These are phyloP conservation scores for Nesometra sesokonis DNA, from an alignment of 35 echinoderm and acorn worm genomes.

Conservation along the genomic window DNA sequence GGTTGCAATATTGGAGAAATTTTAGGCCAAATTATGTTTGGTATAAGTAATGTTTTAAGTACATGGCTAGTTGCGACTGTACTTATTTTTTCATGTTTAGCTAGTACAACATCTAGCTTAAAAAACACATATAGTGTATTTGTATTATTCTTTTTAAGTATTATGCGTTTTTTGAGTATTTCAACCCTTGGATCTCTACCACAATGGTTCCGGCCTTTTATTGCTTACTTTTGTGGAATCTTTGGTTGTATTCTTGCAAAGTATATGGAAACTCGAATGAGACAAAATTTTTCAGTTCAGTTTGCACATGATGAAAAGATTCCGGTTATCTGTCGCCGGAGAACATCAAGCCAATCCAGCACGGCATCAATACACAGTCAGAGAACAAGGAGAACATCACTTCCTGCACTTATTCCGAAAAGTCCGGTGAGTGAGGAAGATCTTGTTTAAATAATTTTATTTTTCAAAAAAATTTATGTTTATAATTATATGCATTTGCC, in stretches of 20 bases:
- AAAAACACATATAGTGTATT: slow-evolving; percentile 67
- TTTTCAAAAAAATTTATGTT: too few species aligned
- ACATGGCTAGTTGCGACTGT: slow-evolving; percentile 74
- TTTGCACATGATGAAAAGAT: slow-evolving; percentile 85
- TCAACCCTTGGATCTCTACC: slow-evolving; percentile 71
- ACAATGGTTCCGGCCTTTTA: slow-evolving; percentile 70
- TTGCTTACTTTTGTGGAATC: slow-evolving; percentile 96
- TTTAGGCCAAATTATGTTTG: slow-evolving; percentile 70
- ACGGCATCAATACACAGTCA: slow-evolving; percentile 65
- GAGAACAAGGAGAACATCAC: slow-evolving; percentile 85
- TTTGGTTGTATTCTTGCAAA: slow-evolving; percentile 82
- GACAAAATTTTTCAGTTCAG: slow-evolving; percentile 49
- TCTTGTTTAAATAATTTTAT: too few species aligned
- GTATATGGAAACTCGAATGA: slow-evolving; percentile 70
- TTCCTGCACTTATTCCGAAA: slow-evolving; percentile 89
- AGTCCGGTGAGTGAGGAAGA: slow-evolving; percentile 32
- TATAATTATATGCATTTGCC: too few species aligned
- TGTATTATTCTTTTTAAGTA: slow-evolving; percentile 90
- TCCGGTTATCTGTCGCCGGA: slow-evolving; percentile 65
- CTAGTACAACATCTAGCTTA: slow-evolving; percentile 70
- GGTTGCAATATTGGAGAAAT: slow-evolving; percentile 83
- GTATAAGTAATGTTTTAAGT: slow-evolving; percentile 49
- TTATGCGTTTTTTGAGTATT: slow-evolving; percentile 86
- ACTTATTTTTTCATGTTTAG: slow-evolving; percentile 45
- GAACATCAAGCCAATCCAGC: slow-evolving; percentile 68